Base-by-base conservation (phyloP, 2,113 vertebrate species). In the Eubucco bourcierii region DNA sequence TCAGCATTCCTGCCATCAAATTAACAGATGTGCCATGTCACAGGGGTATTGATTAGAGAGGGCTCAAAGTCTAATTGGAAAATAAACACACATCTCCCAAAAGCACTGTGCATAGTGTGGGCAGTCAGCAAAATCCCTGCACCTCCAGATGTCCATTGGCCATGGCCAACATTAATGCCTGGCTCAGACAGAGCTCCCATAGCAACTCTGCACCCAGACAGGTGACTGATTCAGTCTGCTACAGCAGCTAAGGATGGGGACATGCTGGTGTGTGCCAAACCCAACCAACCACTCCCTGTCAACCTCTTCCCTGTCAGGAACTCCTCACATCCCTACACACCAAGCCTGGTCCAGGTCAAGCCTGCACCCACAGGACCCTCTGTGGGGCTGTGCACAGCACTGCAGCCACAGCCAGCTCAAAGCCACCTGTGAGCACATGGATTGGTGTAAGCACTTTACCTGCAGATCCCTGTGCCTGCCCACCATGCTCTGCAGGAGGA, bases 191-290 rank as follows among this genome's bases (percentile, higher is more conserved):
- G 29, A 27, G 41, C 12, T 72, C 73, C 53, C 66, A 23, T 1
- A 0, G 80, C 50, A 8, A 8, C 18, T 58, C 66, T 37, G 64
- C 53, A 29, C 1, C 0, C 0, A 34, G 50, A 41, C 29, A 41
- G n/a, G 21, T 4, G 24, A n/a, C 21, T 25, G 19, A 15, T 12
- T 46, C 41, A 9, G n/a, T 3, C 56, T 44, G 53, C 55, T 55
- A 8, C 55, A 31, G 24, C 9, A 44, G 18, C 55, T 7, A 3
- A 27, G 28, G 29, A 6, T 0, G 0, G 15, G 29, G 29, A 16
- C 33, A 60, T 8, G 20, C 58, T 15, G 13, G 60, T 21, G 14
- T 25, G 60, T 34, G 3, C 28, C 28, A 58, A 67, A 50, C 16
- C 37, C 46, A 56, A 7, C 19, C 2, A 66, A 33, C 31, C 18